phyloP scores from a whole-genome alignment of 2,113 vertebrate genomes.

The Mobula birostris region DNA sequence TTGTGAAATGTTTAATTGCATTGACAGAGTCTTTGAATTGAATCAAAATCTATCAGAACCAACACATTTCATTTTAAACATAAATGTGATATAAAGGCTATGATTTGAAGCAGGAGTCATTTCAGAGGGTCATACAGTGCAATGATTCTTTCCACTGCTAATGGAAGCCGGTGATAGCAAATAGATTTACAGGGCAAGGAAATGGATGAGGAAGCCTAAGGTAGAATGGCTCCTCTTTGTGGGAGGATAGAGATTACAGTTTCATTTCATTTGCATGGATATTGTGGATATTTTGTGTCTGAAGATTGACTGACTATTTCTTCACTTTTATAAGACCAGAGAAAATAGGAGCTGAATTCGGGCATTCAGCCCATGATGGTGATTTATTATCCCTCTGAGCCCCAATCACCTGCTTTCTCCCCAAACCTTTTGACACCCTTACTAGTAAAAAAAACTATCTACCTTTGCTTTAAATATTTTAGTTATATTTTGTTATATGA shows the following conservation, averaged over 20 bases:
- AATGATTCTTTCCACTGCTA: neutral
- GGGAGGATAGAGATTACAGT: neutral
- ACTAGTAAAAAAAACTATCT: no score
- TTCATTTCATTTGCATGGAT: no score
- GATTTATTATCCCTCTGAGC: no score
- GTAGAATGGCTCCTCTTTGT: neutral
- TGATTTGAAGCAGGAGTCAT: neutral
- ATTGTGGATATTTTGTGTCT: no score
- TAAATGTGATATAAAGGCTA: neutral
- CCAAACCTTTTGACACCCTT: no score
- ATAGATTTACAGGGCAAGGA: neutral
- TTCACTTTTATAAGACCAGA: no score
- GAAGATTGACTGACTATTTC: no score
- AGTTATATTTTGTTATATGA: no score
- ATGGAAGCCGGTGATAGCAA: neutral
- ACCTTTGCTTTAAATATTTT: no score
- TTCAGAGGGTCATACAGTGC: neutral
- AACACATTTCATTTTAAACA: neutral
- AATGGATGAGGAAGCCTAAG: neutral
- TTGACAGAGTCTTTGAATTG: neutral
- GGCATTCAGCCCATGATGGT: no score
- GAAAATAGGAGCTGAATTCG: no score
- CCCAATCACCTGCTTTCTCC: no score
- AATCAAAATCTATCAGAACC: neutral
- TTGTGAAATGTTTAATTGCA: neutral